Evolutionary conservation across 2,113 vertebrate species (phyloP).

Genomic region (Rhizomys pruinosus): DNA sequence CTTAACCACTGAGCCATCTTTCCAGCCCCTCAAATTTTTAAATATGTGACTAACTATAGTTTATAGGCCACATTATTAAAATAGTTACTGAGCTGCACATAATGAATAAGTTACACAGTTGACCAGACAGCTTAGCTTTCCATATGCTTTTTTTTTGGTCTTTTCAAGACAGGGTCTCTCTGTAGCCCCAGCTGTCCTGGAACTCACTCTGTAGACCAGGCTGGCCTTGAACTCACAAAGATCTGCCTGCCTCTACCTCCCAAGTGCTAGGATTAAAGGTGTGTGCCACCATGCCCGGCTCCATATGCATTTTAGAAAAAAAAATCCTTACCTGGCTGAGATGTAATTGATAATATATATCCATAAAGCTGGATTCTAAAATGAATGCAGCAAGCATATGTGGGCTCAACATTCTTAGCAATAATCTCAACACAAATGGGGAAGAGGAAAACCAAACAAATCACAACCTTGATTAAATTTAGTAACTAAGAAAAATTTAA

Average conservation of each 20-base stretch:
- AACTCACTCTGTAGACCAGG: no score
- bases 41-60: neutral
- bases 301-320: constrained; percentile 37
- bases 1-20: no score
- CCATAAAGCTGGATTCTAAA: constrained; percentile 46
- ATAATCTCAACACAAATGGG: constrained; percentile 9
- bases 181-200: no score
- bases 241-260: no score
- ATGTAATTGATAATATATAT: constrained; percentile 27
- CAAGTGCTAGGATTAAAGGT: no score
- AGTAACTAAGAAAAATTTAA: constrained; percentile 46
- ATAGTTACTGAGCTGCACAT: constrained; percentile 41
- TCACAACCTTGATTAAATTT: constrained; percentile 41
- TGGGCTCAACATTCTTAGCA: constrained; percentile 30
- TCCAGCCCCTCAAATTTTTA: constrained; percentile 41
- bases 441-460: constrained; percentile 8
- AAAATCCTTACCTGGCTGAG: neutral
- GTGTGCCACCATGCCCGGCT: no score
- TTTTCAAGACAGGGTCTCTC: no score
- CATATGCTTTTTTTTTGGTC: constrained; percentile 21
- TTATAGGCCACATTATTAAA: constrained; percentile 34
- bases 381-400: neutral
- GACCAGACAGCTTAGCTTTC: constrained; percentile 32
- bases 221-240: no score
- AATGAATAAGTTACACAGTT: constrained; percentile 56